Conservation (phyloP, 2,888 invertebrate genomes). For the Autographa pulchrina region DNA sequence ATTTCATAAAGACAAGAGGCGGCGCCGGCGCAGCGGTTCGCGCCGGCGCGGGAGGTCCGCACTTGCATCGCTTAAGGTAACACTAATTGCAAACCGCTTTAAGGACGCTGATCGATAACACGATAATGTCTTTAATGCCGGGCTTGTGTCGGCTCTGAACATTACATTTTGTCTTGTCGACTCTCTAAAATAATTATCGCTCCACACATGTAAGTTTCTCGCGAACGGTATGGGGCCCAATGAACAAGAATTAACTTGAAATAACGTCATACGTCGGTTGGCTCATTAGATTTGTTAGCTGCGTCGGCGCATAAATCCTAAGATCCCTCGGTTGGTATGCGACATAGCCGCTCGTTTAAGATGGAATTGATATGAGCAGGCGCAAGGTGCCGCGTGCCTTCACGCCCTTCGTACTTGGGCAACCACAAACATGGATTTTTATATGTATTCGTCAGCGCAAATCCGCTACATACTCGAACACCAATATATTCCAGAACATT, state of each 20-base stretch:
- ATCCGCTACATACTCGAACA: neutral
- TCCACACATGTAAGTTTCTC: slow-evolving; percentile 61
- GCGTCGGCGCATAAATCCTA: slow-evolving; percentile 62
- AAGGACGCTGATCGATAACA: slow-evolving; percentile 84
- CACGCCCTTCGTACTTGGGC: slow-evolving; percentile 72
- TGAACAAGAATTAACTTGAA: slow-evolving; percentile 50
- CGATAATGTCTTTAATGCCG: slow-evolving; percentile 84
- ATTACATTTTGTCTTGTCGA: slow-evolving; percentile 74
- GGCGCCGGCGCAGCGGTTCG: slow-evolving; percentile 67
- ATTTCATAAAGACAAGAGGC: slow-evolving; percentile 79
- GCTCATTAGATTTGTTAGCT: slow-evolving; percentile 62
- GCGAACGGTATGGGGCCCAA: slow-evolving; percentile 41
- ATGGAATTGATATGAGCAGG: slow-evolving; percentile 78
- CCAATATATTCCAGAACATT: neutral
- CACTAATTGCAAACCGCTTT: slow-evolving; percentile 84
- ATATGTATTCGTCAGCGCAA: slow-evolving; percentile 44
- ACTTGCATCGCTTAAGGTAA: slow-evolving; percentile 67
- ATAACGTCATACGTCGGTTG: slow-evolving; percentile 45
- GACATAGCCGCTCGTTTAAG: slow-evolving; percentile 74
- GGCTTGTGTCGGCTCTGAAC: slow-evolving; percentile 72
- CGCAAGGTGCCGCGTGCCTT: slow-evolving; percentile 78
- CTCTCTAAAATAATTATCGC: slow-evolving; percentile 60
- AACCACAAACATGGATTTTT: slow-evolving; percentile 56
- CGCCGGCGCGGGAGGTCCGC: slow-evolving; percentile 79
- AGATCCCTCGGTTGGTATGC: slow-evolving; percentile 74